These are phyloP conservation scores for Porites divaricata DNA, from an alignment of 92 coral and sea anemone genomes.

Conservation along the genomic window DNA sequence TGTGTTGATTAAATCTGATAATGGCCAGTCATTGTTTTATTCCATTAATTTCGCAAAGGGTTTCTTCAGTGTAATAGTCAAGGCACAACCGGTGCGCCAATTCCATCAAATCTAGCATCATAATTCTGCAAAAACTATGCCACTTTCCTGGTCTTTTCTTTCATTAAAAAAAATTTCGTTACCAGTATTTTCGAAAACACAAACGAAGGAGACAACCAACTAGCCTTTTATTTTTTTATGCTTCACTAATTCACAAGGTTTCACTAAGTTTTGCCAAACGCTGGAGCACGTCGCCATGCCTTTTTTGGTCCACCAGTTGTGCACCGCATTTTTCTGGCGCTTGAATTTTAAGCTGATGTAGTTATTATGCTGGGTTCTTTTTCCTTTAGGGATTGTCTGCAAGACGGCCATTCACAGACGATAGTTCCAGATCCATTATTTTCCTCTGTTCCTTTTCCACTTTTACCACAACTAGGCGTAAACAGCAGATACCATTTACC, in stretches of 20 bases:
- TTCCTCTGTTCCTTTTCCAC: conserved; percentile 30
- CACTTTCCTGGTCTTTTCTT: background rate
- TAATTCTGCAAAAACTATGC: background rate
- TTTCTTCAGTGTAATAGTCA: background rate
- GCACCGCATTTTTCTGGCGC: background rate
- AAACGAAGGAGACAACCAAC: background rate
- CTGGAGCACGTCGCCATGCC: background rate
- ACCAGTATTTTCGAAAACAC: background rate
- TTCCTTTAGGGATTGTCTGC: conserved; percentile 29
- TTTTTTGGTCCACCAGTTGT: background rate
- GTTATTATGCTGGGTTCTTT: background rate
- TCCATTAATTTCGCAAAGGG: no score
- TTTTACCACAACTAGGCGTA: conserved; percentile 41
- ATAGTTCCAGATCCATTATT: conserved; percentile 34
- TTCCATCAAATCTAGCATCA: background rate
- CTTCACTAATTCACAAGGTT: no score
- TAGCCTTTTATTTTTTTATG: background rate
- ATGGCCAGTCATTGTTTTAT: no score
- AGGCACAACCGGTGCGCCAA: background rate
- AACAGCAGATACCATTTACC: conserved; percentile 47
- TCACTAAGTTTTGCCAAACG: background rate
- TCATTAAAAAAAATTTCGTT: background rate
- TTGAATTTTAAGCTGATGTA: background rate
- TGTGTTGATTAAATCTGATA: no score
- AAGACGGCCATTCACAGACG: conserved; percentile 25